Evolutionary conservation across 2,797 vertebrate genomes (phyloP).

Genomic region (Gastrophryne carolinensis): DNA sequence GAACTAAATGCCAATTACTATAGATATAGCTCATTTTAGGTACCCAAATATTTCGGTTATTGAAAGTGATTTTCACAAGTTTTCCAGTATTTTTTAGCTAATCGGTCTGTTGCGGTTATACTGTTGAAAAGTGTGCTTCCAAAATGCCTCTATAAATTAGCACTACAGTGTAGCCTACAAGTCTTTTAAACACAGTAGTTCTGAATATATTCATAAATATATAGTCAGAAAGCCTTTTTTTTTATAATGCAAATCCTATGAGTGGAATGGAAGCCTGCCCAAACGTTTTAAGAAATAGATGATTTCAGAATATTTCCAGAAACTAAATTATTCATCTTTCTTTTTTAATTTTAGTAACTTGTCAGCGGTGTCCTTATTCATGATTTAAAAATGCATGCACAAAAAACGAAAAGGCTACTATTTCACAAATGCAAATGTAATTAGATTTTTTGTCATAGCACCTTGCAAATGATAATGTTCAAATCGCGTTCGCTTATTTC

Average conservation of each 20-base stretch:
- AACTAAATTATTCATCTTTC: background rate
- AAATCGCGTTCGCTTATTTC: constrained; percentile 41
- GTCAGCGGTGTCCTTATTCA: constrained; percentile 24
- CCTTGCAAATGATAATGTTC: constrained; percentile 26
- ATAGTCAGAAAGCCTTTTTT: background rate
- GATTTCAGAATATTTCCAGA: constrained; percentile 7
- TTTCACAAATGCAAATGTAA: constrained; percentile 48
- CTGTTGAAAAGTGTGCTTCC: too few relatives aligned
- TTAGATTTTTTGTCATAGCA: constrained; percentile 49
- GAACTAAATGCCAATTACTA: too few relatives aligned
- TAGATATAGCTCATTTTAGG: too few relatives aligned
- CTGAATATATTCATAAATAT: background rate
- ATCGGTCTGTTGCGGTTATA: too few relatives aligned
- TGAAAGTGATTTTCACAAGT: too few relatives aligned
- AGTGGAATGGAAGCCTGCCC: background rate
- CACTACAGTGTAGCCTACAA: background rate
- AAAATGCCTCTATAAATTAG: too few relatives aligned
- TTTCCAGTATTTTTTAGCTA: too few relatives aligned
- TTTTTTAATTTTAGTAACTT: background rate
- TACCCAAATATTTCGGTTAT: too few relatives aligned
- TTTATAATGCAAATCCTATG: background rate
- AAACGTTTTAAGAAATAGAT: constrained; percentile 18
- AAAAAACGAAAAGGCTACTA: constrained; percentile 21
- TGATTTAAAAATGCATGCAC: background rate
- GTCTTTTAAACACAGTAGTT: background rate